Evolutionary conservation across 2,888 invertebrate species (phyloP).

Genomic region (Thymelicus acteon): DNA sequence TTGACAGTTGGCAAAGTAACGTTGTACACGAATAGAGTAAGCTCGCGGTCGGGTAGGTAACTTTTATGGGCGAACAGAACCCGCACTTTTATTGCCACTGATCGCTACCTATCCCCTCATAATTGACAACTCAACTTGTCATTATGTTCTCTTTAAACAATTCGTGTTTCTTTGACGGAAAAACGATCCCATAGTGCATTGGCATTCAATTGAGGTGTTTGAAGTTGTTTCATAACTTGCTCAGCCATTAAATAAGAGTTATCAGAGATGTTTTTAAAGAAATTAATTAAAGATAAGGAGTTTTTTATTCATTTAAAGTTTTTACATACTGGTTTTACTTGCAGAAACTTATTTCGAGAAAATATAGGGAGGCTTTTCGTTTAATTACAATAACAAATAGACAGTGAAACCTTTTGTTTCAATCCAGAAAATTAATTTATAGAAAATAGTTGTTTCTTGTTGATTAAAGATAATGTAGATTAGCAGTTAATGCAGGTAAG

Average conservation of each 20-base stretch:
- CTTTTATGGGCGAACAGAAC: constrained; percentile 78
- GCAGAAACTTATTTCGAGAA: too few species aligned
- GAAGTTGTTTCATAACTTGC: neutral
- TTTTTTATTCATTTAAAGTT: too few species aligned
- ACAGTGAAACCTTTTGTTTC: too few species aligned
- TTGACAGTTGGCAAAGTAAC: constrained; percentile 50
- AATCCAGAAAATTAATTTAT: too few species aligned
- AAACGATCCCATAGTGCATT: neutral
- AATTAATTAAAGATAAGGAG: too few species aligned
- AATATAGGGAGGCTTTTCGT: too few species aligned
- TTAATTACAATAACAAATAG: too few species aligned
- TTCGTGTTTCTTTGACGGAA: constrained; percentile 50
- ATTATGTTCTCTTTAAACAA: constrained; percentile 78
- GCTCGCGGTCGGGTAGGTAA: constrained; percentile 75
- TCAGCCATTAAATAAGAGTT: neutral
- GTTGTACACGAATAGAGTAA: constrained; percentile 62
- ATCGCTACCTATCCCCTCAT: constrained; percentile 83
- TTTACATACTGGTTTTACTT: too few species aligned
- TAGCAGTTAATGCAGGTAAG: too few species aligned
- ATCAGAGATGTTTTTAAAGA: neutral
- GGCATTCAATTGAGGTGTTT: constrained; percentile 5
- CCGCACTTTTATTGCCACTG: constrained; percentile 81
- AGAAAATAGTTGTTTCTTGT: too few species aligned
- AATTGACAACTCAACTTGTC: constrained; percentile 81
- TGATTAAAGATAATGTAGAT: too few species aligned